Evolutionary conservation across 2,888 invertebrate genomes (phyloP), one percentile per base, ranked within the genome.

Genomic region (Clitarchus hookeri): DNA sequence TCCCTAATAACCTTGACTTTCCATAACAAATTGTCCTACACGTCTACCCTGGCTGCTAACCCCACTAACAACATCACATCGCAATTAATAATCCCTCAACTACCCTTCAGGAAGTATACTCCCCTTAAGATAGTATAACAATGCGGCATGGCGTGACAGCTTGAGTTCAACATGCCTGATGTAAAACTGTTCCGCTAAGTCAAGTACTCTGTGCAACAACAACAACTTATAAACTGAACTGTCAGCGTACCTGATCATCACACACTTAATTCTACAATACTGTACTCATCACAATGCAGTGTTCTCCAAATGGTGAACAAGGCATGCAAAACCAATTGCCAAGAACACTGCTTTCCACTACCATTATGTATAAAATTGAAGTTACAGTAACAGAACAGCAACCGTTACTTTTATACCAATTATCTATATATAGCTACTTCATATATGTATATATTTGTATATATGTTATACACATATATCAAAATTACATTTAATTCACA

Each of bases 231-330:
- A 65, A n/a, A n/a, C n/a, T 8, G 65, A 65, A 65, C 6, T 16
- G 65, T 23, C 65, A 65, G 65, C 8, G 23, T 65, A 65, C 65
- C 65, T 65, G 16, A 11, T 65, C 8, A n/a, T 65, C n/a, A n/a
- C 65, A n/a, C 19, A 65, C 65, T 23, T 65, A 65, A 19, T 23
- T 65, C 0, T 65, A 65, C 65, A 65, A 65, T 65, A 65, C 65
- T 65, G 65, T 65, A 65, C 65, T 65, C 65, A 65, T 65, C 65
- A 65, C 65, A 65, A 65, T 65, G 23, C 65, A 65, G 16, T n/a
- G 65, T 65, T 65, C 65, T 65, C 16, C 8, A 23, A 65, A 23
- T n/a, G 23, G n/a, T 19, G 8, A n/a, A 65, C 11, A 65, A 19
- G n/a, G n/a, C 19, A 65, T 23, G 16, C 53, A 65, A 65, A 65